These are phyloP conservation scores for Diplazon laetatorius DNA, from an alignment of 2,888 invertebrate species.

Conservation along the genomic window DNA sequence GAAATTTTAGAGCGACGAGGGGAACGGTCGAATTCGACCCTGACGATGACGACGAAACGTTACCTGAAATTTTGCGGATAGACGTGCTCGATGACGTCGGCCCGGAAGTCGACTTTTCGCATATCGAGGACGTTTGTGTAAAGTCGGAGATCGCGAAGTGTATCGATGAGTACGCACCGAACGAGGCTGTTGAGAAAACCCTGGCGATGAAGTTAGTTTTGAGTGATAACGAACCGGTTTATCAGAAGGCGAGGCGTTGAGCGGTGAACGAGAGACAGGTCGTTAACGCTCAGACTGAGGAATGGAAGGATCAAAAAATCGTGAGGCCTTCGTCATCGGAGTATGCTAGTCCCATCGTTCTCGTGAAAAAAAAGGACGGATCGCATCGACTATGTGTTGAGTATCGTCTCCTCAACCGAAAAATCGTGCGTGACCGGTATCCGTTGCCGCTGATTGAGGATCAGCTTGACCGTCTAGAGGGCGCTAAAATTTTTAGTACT, in stretches of 20 bases:
- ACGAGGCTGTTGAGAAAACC: constrained; percentile 62
- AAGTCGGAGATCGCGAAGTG: constrained; percentile 40
- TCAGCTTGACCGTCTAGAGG: constrained; percentile 52
- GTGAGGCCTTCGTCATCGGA: constrained; percentile 74
- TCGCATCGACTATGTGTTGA: constrained; percentile 64
- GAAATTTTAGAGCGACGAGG: not conserved
- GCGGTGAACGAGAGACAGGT: constrained; percentile 69
- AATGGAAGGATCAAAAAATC: constrained; percentile 73
- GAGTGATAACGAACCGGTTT: constrained; percentile 71
- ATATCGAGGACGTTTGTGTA: not conserved
- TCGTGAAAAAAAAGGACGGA: constrained; percentile 72
- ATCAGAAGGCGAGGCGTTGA: constrained; percentile 67
- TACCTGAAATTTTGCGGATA: not conserved
- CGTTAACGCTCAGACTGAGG: constrained; percentile 60
- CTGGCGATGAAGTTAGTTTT: constrained; percentile 72
- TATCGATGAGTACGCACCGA: constrained; percentile 64
- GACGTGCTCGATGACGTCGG: not conserved
- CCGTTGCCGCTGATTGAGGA: constrained; percentile 71
- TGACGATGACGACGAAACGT: not conserved
- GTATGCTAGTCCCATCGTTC: constrained; percentile 73
- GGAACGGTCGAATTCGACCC: not conserved
- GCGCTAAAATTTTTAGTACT: too few relatives aligned
- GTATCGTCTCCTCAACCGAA: constrained; percentile 65
- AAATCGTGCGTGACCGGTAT: constrained; percentile 64
- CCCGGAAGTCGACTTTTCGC: not conserved